Evolutionary conservation across 2,888 invertebrate genomes (phyloP), one percentile per base, ranked within the genome.

Genomic region (Limnephilus marmoratus): DNA sequence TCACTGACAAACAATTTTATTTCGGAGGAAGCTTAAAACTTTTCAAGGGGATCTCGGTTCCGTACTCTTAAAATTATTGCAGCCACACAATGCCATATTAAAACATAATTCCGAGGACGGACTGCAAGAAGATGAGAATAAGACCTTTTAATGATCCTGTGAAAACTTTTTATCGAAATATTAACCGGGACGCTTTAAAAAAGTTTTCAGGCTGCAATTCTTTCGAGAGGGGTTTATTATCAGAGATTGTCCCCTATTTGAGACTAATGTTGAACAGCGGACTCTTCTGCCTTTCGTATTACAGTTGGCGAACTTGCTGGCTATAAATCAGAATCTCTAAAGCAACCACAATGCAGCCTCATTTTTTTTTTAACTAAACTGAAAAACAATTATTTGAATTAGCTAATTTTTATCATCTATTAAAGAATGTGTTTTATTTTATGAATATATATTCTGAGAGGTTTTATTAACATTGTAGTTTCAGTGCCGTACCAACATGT

Each of bases 201-300:
- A 93, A 92, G 85, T 93, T 93, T 92, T 81, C 45, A 89, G 91
- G 90, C 90, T 92, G 92, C 92, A 93, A 93, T 93, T 91, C 92
- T 90, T 91, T 92, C 92, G 88, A 91, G 92, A 90, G 91, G 91
- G 91, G 90, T 93, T 93, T 93, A 93, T 93, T 93, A 93, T 93
- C 91, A 91, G 91, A 90, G 90, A 37, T 90, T 49, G 34, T 81
- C 91, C 87, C 41, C 90, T 68, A 80, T 53, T 92, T 53, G 45
- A 68, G 81, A 82, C 90, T 92, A 92, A 91, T 92, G 92, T 68
- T 68, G 91, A 85, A 85, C 80, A 49, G 89, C 81, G 86, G 88
- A 29, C 29, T 90, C 82, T 92, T 92, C 85, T 90, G 85, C 90
- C 53, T 34, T 92, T 86, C 49, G 86, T 86, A 91, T 90, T 90